Percentiles rank a stretch among this genome's conserved stretches.
Conservation (phyloP, 2,797 vertebrate genomes). For the Phoxinus dragarum region DNA sequence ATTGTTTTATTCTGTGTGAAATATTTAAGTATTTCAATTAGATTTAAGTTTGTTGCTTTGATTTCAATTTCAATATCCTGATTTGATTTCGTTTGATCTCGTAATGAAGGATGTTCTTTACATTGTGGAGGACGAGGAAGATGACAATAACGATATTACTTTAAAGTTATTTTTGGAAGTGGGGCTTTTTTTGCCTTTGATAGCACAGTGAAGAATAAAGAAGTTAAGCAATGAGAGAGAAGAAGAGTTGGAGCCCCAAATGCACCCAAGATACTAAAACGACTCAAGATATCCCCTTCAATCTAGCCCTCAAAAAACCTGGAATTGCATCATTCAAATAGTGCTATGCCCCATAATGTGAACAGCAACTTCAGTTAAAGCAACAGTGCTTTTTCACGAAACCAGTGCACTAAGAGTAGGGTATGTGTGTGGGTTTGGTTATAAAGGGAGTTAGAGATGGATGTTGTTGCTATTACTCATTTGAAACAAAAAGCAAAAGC, state of each 20-base stretch:
- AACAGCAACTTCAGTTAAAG: not conserved
- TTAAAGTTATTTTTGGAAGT: not conserved
- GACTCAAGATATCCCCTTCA: not conserved
- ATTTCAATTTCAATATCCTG: not conserved
- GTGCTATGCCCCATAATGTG: not conserved
- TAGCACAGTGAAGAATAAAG: not conserved
- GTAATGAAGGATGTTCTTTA: not conserved
- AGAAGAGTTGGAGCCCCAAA: not conserved
- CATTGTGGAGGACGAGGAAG: not conserved
- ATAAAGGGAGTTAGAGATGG: not conserved
- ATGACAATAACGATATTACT: not conserved
- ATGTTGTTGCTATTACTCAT: slow-evolving; percentile 46
- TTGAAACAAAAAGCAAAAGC: slow-evolving; percentile 41
- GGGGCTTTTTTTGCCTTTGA: not conserved
- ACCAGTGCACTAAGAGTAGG: slow-evolving; percentile 12
- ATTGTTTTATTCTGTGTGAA: not conserved
- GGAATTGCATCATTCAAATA: not conserved
- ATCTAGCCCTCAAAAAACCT: not conserved
- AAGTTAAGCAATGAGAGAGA: not conserved
- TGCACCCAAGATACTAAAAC: not conserved
- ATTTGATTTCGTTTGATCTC: not conserved
- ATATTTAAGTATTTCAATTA: not conserved
- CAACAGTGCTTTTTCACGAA: not conserved
- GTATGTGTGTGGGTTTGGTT: not conserved
- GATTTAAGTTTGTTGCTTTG: not conserved